A percentile compares a stretch with the other conserved stretches of the same genome.
Evolutionary conservation across 1,140 invertebrate species (phyloP).

Genomic region (Drosophila subpulchrella): DNA sequence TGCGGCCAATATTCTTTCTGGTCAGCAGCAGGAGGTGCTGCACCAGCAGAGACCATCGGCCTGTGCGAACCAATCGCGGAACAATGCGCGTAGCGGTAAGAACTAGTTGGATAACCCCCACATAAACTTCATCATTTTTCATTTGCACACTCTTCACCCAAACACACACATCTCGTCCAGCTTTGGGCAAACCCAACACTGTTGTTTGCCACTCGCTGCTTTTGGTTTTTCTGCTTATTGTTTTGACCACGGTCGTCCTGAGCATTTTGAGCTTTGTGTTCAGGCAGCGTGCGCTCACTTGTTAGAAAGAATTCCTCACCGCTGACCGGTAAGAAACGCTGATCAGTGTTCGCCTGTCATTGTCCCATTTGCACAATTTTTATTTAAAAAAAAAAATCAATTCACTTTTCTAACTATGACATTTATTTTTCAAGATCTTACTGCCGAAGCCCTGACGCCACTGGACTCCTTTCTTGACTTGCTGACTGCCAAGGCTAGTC

Average conservation of each 20-base stretch:
- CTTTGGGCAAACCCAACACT: slow-evolving; percentile 63
- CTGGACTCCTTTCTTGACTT: slow-evolving; percentile 93
- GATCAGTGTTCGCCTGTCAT: slow-evolving; percentile 39
- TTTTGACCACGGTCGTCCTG: slow-evolving; percentile 59
- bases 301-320: slow-evolving; percentile 33
- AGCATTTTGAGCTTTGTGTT: slow-evolving; percentile 57
- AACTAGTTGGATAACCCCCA: neutral
- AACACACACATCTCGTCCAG: slow-evolving; percentile 23
- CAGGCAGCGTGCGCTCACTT: slow-evolving; percentile 29
- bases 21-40: slow-evolving; percentile 85
- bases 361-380: slow-evolving; percentile 13
- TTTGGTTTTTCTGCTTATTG: slow-evolving; percentile 70
- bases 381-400: neutral
- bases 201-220: slow-evolving; percentile 64
- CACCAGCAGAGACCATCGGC: slow-evolving; percentile 58
- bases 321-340: slow-evolving; percentile 57
- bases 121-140: neutral
- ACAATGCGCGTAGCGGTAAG: slow-evolving; percentile 61
- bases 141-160: slow-evolving; percentile 22
- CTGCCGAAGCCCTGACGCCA: slow-evolving; percentile 90
- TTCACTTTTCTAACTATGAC: neutral
- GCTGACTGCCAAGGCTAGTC: slow-evolving; percentile 93
- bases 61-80: slow-evolving; percentile 49
- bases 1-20: slow-evolving; percentile 90
- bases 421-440: slow-evolving; percentile 86